Conservation (phyloP, 1,140 invertebrate genomes). For the Lepidurus packardi region DNA sequence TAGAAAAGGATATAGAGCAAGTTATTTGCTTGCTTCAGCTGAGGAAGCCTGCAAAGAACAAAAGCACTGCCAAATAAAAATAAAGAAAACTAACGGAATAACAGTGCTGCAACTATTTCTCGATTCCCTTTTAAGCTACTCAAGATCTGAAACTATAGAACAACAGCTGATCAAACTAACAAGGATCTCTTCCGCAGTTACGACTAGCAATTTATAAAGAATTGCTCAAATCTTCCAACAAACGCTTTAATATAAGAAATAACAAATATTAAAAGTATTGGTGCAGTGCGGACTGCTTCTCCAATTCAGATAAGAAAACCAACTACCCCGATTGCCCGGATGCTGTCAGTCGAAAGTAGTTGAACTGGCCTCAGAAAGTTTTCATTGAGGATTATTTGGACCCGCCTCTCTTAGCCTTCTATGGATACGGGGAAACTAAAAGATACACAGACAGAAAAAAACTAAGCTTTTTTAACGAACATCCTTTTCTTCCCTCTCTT, state of each 20-base stretch:
- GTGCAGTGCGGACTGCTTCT: too few species aligned
- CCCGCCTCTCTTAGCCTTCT: constrained; percentile 1
- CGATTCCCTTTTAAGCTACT: neutral
- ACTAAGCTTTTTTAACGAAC: neutral
- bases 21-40: neutral
- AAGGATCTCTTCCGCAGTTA: too few species aligned
- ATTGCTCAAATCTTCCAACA: too few species aligned
- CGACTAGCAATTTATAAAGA: too few species aligned
- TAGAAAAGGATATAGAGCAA: constrained; percentile 19
- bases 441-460: neutral
- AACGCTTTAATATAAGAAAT: too few species aligned
- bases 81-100: neutral
- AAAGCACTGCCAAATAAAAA: neutral
- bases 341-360: too few species aligned
- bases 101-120: neutral
- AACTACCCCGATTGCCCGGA: too few species aligned
- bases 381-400: constrained; percentile 10
- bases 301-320: too few species aligned
- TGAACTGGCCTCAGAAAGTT: too few species aligned
- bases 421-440: neutral
- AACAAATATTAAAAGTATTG: too few species aligned
- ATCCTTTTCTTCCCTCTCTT: neutral
- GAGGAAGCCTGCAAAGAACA: neutral
- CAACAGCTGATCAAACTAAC: too few species aligned
- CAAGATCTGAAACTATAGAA: too few species aligned